Conservation (phyloP, 2,888 invertebrate genomes). For the Embidobia sp. region DNA sequence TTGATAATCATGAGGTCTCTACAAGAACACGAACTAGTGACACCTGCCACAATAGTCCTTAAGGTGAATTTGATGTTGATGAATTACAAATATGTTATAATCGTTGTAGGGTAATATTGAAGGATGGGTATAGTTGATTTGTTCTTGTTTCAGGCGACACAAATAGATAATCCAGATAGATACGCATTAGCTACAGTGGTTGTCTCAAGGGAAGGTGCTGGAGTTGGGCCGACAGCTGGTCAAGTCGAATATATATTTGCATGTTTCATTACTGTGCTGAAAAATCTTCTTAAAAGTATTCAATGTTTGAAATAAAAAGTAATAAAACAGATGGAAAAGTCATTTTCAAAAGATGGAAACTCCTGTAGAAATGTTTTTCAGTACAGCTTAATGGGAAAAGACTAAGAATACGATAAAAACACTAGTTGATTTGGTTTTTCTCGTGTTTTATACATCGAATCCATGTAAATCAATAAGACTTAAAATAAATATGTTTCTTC, state of each 20-base stretch:
- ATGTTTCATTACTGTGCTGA: too few species aligned
- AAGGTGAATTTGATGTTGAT: constrained; percentile 83
- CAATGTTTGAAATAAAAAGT: too few species aligned
- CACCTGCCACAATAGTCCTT: constrained; percentile 90
- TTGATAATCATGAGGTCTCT: constrained; percentile 84
- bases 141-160: constrained; percentile 85
- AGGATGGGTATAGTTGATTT: too few species aligned
- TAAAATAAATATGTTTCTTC: background rate
- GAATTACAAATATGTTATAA: constrained; percentile 3
- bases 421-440: background rate
- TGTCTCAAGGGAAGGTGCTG: constrained; percentile 84
- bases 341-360: too few species aligned
- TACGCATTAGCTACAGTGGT: constrained; percentile 93
- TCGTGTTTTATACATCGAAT: too few species aligned
- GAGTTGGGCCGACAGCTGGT: constrained; percentile 80
- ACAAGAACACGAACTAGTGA: constrained; percentile 84
- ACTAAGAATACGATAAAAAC: background rate
- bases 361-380: too few species aligned
- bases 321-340: too few species aligned
- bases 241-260: background rate
- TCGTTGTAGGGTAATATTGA: too few species aligned
- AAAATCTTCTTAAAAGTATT: too few species aligned
- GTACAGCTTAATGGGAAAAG: too few species aligned
- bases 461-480: too few species aligned
- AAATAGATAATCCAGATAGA: constrained; percentile 92